These are phyloP conservation scores for Glyptemys insculpta DNA, from an alignment of 2,797 vertebrate genomes.

Conservation along the genomic window DNA sequence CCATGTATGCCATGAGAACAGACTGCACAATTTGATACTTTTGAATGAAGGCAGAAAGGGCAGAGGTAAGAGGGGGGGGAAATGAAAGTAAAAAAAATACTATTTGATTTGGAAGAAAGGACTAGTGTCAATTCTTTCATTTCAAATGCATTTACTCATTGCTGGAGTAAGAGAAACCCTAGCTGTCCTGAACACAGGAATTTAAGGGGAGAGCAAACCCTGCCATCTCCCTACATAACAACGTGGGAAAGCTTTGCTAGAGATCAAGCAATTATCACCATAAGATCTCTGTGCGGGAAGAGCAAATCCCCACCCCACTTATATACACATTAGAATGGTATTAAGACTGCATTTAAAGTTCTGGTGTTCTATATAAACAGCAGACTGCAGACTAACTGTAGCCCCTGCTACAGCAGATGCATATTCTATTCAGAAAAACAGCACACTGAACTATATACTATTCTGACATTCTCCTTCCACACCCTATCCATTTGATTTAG, in stretches of 20 bases:
- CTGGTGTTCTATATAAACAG: background rate
- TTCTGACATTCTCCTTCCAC: background rate
- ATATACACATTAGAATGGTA: rapidly evolving
- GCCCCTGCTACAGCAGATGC: background rate
- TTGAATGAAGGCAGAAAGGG: background rate
- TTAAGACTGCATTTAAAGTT: rapidly evolving
- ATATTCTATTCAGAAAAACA: rapidly evolving
- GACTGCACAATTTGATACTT: background rate
- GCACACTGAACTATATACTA: background rate
- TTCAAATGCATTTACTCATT: background rate
- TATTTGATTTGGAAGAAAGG: background rate
- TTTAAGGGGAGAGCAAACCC: background rate
- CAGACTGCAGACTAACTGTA: background rate
- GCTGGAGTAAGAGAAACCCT: background rate
- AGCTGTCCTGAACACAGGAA: background rate
- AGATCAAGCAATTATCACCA: background rate
- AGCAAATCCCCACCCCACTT: background rate
- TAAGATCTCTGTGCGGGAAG: background rate
- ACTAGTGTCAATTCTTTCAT: background rate
- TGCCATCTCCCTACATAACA: background rate
- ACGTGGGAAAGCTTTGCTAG: background rate
- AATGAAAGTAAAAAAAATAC: background rate
- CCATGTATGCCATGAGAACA: background rate
- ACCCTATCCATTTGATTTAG: background rate
- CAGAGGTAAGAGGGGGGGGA: background rate